phyloP scores from a whole-genome alignment of 2,888 invertebrate genomes.

The Drosophila acutilabella region DNA sequence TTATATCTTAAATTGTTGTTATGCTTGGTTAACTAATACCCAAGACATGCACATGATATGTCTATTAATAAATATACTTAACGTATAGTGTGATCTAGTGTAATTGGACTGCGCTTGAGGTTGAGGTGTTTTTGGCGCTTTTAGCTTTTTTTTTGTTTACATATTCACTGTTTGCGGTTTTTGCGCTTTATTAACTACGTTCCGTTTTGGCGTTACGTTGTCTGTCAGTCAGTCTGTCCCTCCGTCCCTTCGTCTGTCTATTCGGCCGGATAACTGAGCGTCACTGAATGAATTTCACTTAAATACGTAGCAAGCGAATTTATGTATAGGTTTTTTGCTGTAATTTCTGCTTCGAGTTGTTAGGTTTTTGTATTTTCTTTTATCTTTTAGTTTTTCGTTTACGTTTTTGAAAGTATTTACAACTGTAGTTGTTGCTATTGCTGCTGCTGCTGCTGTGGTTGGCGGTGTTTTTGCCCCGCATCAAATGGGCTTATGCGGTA shows the following conservation, averaged over 20 bases:
- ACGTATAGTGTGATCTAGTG: conserved; percentile 10
- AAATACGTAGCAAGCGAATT: conserved; percentile 59
- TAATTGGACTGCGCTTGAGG: conserved; percentile 20
- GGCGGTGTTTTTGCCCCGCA: conserved; percentile 59
- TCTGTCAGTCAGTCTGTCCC: conserved; percentile 22
- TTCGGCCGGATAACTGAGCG: conserved; percentile 37
- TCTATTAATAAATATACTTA: conserved; percentile 19
- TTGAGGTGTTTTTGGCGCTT: conserved; percentile 23
- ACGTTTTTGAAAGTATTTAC: conserved; percentile 61
- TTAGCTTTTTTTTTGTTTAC: conserved; percentile 62
- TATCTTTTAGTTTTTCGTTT: conserved; percentile 13
- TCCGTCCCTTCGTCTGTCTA: not conserved
- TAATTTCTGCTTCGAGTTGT: conserved; percentile 11
- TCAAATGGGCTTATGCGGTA: conserved; percentile 79
- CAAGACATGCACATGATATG: conserved; percentile 24
- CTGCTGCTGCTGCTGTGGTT: conserved; percentile 17
- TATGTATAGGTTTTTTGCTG: conserved; percentile 32
- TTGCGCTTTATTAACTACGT: conserved; percentile 70
- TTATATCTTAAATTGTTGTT: too few species aligned
- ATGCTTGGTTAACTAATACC: conserved; percentile 26
- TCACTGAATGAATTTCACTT: conserved; percentile 77
- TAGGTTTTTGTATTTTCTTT: conserved; percentile 13
- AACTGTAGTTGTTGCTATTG: conserved; percentile 30
- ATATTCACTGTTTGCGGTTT: conserved; percentile 69
- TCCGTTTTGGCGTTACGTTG: conserved; percentile 61